Evolutionary conservation across 2,797 vertebrate species (phyloP).

Genomic region (Gephyroberyx darwinii): DNA sequence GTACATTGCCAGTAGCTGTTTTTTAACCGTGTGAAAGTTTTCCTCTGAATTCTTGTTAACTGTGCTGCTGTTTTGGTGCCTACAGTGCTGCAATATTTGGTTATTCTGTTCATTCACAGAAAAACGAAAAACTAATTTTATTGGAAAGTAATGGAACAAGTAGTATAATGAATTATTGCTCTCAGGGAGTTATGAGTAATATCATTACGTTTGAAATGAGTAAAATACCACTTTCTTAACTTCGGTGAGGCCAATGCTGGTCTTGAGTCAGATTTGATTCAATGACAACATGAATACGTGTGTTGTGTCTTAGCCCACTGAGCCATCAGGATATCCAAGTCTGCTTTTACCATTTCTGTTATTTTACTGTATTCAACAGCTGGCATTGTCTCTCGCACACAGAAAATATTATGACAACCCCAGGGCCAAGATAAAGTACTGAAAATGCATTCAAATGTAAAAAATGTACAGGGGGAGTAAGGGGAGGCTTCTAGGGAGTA

Average conservation of each 20-base stretch:
- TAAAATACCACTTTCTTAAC: neutral
- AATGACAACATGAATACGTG: constrained; percentile 37
- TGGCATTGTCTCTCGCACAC: constrained; percentile 46
- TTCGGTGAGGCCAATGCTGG: neutral
- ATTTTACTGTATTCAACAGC: constrained; percentile 55
- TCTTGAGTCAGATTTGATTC: constrained; percentile 10
- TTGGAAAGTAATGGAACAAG: too few relatives aligned
- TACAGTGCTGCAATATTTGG: too few relatives aligned
- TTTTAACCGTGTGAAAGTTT: too few relatives aligned
- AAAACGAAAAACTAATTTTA: too few relatives aligned
- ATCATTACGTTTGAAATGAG: too few relatives aligned
- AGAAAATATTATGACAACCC: constrained; percentile 32
- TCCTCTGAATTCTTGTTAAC: too few relatives aligned
- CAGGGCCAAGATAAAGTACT: constrained; percentile 53
- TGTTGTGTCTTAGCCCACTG: constrained; percentile 33
- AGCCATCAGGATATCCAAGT: constrained; percentile 46
- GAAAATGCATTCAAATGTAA: constrained; percentile 26
- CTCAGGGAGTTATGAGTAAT: too few relatives aligned
- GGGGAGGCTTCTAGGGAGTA: neutral
- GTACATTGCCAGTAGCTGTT: too few relatives aligned
- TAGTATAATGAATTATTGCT: too few relatives aligned
- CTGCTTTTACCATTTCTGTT: constrained; percentile 51
- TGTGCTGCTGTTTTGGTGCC: too few relatives aligned
- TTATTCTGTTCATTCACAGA: too few relatives aligned
- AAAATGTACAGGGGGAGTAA: constrained; percentile 9